phyloP scores from a whole-genome alignment of 1,140 invertebrate genomes.

The Plutomurus gul region DNA sequence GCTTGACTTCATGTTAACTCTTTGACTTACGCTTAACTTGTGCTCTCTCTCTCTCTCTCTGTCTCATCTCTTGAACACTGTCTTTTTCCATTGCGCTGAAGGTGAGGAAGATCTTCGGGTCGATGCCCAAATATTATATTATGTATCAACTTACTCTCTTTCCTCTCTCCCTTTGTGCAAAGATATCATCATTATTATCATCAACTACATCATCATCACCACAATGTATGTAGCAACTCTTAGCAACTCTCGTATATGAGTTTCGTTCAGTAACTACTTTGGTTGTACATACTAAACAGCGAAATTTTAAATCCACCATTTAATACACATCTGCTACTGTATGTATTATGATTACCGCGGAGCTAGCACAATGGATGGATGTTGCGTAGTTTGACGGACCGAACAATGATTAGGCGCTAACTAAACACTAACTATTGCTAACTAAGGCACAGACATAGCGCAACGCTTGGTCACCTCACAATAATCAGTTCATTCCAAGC shows the following conservation, averaged over 20 bases:
- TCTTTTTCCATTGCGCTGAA: not conserved
- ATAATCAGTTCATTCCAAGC: too few relatives aligned
- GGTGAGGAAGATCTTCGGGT: constrained; percentile 23
- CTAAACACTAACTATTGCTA: too few relatives aligned
- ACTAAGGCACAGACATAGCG: too few relatives aligned
- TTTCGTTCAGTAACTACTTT: too few relatives aligned
- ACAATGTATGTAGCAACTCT: not conserved
- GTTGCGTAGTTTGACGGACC: too few relatives aligned
- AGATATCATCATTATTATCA: not conserved
- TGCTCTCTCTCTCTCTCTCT: not conserved
- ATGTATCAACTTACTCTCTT: not conserved
- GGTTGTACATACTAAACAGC: not conserved
- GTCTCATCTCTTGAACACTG: not conserved
- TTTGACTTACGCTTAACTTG: not conserved
- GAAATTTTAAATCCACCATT: not conserved
- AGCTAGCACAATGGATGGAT: too few relatives aligned
- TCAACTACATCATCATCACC: not conserved
- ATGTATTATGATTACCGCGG: not conserved
- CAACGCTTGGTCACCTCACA: too few relatives aligned
- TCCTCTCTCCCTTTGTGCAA: not conserved
- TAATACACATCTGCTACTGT: not conserved
- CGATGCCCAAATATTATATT: constrained; percentile 26
- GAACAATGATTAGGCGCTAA: too few relatives aligned
- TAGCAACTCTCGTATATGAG: too few relatives aligned
- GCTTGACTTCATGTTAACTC: constrained; percentile 19